These are phyloP conservation scores for Yponomeuta sedellus DNA, from an alignment of 2,888 invertebrate genomes.

Conservation along the genomic window DNA sequence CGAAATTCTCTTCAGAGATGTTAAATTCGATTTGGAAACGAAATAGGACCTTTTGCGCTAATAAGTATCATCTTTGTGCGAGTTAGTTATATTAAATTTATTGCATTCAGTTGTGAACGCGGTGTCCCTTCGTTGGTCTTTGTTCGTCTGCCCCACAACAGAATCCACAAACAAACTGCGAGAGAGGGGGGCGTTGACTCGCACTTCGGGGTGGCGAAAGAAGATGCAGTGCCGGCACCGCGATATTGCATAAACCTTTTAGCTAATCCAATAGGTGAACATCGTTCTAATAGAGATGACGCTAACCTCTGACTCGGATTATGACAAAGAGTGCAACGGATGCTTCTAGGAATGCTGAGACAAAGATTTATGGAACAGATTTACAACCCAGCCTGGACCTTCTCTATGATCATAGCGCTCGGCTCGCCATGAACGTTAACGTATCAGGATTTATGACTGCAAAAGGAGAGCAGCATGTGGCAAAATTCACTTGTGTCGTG, in stretches of 20 bases:
- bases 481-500: slow-evolving; percentile 45
- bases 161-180: background rate
- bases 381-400: background rate
- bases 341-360: background rate
- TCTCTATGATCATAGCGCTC: background rate
- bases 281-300: background rate
- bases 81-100: background rate
- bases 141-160: slow-evolving; percentile 3
- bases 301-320: background rate
- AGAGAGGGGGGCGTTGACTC: background rate
- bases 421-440: background rate
- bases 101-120: slow-evolving; percentile 3
- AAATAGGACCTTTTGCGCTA: background rate
- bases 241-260: background rate
- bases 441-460: slow-evolving; percentile 36
- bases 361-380: background rate
- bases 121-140: background rate
- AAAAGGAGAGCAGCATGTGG: slow-evolving; percentile 33
- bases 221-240: background rate
- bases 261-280: background rate
- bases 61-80: slow-evolving; percentile 6
- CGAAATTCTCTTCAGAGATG: background rate
- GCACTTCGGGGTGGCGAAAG: background rate
- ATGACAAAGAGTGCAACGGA: background rate
- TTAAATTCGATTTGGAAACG: background rate